phyloP scores from a whole-genome alignment of 2,797 vertebrate species.

The Phrynocephalus guinanensis region DNA sequence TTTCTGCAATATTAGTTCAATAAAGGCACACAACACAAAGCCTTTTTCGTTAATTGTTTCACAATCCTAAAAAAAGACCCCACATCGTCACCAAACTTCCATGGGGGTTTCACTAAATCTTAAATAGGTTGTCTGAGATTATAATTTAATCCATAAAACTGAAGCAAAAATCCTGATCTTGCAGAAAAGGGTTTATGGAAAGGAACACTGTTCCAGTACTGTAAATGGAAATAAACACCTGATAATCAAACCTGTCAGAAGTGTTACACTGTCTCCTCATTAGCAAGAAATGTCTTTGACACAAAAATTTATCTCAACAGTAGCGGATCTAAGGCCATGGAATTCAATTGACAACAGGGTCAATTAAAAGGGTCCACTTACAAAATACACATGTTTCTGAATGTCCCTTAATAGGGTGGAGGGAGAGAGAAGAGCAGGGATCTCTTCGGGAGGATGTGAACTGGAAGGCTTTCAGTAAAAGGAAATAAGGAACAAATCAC shows the following conservation, averaged over 20 bases:
- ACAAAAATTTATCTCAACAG: neutral
- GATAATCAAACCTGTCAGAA: neutral
- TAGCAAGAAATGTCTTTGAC: neutral
- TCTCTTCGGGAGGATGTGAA: neutral
- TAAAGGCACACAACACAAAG: neutral
- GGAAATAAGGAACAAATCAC: neutral
- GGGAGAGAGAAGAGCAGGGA: neutral
- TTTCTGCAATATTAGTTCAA: neutral
- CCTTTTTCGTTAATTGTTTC: neutral
- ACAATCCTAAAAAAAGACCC: too few relatives aligned
- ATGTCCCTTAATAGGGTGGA: too few relatives aligned
- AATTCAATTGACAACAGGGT: neutral
- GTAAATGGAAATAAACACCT: neutral
- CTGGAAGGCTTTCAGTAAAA: neutral
- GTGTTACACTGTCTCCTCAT: neutral
- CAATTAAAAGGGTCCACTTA: neutral
- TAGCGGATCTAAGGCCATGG: neutral
- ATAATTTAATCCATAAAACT: neutral
- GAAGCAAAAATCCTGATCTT: neutral
- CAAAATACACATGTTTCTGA: neutral
- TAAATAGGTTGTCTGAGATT: neutral
- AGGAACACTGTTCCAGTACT: neutral
- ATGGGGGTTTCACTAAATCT: neutral
- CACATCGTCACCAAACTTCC: neutral
- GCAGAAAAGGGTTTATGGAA: neutral